Percentiles rank a stretch among this genome's conserved stretches.
Evolutionary conservation across 2,113 vertebrate genomes (phyloP).

Genomic region (Psephotus haematonotus): DNA sequence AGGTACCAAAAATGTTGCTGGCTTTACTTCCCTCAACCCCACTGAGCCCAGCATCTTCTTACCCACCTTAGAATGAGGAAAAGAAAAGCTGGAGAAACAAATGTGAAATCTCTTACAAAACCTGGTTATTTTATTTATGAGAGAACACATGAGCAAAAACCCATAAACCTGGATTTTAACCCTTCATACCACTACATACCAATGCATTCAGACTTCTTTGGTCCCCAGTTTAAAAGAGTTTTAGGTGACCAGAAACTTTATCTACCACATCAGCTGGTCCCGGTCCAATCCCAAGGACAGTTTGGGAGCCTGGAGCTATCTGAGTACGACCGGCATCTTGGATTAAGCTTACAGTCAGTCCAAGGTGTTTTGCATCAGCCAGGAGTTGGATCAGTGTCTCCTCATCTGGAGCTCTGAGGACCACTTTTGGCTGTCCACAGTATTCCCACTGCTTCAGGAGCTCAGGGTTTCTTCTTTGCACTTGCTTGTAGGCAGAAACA

Average conservation of each 20-base stretch:
- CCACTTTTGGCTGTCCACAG: conserved; percentile 95
- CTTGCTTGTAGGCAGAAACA: conserved; percentile 91
- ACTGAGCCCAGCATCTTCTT: not conserved
- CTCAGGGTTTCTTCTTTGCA: conserved; percentile 84
- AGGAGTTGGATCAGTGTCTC: conserved; percentile 83
- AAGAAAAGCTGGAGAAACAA: not conserved
- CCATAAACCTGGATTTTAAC: not conserved
- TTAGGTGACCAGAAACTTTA: conserved; percentile 90
- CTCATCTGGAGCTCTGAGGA: conserved; percentile 90
- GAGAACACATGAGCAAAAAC: not conserved
- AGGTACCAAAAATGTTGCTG: not conserved
- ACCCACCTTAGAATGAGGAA: not conserved
- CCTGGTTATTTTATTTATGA: not conserved
- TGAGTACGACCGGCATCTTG: conserved; percentile 96
- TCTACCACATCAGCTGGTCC: conserved; percentile 88
- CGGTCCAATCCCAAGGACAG: conserved; percentile 91
- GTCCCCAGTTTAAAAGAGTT: conserved; percentile 81
- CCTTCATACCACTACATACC: not conserved
- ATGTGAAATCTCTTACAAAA: not conserved
- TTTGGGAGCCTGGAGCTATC: conserved; percentile 90
- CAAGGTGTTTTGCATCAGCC: conserved; percentile 81
- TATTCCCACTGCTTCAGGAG: conserved; percentile 93
- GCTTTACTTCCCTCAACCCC: not conserved
- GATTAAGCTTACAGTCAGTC: conserved; percentile 90
- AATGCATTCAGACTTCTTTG: not conserved